These are phyloP conservation scores for Ptiloglossa arizonensis DNA, from an alignment of 1,140 invertebrate species.

Conservation along the genomic window DNA sequence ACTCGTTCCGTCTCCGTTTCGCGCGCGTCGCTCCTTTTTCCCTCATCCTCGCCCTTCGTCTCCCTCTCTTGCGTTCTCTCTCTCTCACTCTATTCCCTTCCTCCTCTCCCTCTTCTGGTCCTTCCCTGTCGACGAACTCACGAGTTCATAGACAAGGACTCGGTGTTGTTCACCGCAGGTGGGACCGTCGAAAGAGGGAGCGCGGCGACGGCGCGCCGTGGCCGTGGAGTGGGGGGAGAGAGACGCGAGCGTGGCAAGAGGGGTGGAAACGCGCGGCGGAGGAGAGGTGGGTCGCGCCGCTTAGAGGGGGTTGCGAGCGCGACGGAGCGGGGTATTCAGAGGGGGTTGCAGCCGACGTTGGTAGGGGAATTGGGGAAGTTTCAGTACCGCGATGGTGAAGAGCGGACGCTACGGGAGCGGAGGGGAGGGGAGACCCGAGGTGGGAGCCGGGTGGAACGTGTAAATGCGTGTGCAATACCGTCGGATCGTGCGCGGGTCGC, in stretches of 20 bases:
- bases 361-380: constrained; percentile 36
- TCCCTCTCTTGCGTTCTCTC: neutral
- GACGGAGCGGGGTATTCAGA: constrained; percentile 12
- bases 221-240: constrained; percentile 1
- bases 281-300: neutral
- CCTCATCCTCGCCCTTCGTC: constrained; percentile 3
- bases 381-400: too few species aligned
- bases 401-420: too few species aligned
- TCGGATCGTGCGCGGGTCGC: constrained; percentile 36
- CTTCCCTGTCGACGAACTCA: constrained; percentile 45
- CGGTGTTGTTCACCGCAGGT: constrained; percentile 63
- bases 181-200: constrained; percentile 45
- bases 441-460: constrained; percentile 52
- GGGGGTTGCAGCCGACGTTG: constrained; percentile 11
- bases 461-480: constrained; percentile 60
- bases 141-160: constrained; percentile 62
- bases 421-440: constrained; percentile 7
- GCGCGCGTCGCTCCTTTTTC: constrained; percentile 7
- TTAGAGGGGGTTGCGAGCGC: constrained; percentile 27
- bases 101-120: neutral
- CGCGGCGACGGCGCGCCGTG: neutral
- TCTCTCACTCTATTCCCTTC: too few species aligned
- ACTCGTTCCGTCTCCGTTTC: neutral
- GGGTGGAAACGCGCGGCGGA: neutral
- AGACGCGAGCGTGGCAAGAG: constrained; percentile 7